Percentiles rank a stretch among this genome's conserved stretches.
These are phyloP conservation scores for Brienomyrus longianalis DNA, from an alignment of 2,113 vertebrate species.

Conservation along the genomic window DNA sequence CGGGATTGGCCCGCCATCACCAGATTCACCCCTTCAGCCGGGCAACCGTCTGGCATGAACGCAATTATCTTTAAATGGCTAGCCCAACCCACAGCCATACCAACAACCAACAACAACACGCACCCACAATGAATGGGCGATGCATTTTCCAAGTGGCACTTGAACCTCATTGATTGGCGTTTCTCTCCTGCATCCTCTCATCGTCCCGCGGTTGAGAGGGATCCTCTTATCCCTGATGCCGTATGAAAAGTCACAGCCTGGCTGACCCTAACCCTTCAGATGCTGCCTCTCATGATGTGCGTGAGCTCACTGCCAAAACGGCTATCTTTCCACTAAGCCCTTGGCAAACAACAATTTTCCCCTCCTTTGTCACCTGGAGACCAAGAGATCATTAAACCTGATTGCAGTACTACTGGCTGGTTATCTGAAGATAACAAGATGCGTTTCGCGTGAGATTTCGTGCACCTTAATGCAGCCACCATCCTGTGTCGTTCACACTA, in stretches of 20 bases:
- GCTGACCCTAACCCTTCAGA: neutral
- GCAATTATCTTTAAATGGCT: neutral
- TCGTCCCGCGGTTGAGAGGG: neutral
- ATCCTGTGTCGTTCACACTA: neutral
- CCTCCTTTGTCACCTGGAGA: neutral
- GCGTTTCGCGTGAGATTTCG: neutral
- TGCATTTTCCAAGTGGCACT: neutral
- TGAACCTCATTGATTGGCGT: neutral
- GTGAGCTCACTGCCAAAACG: neutral
- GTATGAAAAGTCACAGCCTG: neutral
- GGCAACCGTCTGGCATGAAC: neutral
- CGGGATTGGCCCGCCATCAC: neutral
- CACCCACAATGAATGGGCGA: neutral
- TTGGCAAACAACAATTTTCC: constrained; percentile 23
- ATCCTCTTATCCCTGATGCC: neutral
- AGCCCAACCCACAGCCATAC: neutral
- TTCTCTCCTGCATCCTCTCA: neutral
- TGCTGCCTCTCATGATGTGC: neutral
- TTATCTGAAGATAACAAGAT: neutral
- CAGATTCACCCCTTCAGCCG: neutral
- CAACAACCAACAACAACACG: neutral
- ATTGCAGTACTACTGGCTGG: neutral
- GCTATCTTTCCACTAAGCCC: neutral
- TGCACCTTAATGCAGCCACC: neutral
- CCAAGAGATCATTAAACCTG: neutral